Conservation (phyloP, 2,113 vertebrate species). For the Alligator sinensis region DNA sequence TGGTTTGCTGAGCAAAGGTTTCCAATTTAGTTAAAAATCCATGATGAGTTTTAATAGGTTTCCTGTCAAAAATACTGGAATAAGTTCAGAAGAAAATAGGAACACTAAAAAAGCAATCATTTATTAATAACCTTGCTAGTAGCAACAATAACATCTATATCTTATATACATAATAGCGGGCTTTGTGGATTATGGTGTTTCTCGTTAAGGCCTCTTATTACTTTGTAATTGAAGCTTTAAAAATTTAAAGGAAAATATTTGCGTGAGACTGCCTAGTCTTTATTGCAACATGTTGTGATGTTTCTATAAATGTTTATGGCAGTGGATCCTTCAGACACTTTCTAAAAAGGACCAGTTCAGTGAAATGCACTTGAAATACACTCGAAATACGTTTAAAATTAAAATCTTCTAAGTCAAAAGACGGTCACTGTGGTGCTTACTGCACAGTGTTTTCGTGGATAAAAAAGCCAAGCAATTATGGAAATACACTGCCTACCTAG, state of each 20-base stretch:
- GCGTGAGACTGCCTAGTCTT: background rate
- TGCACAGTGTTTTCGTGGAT: background rate
- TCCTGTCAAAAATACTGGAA: background rate
- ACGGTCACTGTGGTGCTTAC: constrained; percentile 6
- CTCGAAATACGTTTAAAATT: background rate
- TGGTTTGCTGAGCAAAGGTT: background rate
- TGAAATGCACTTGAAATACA: constrained; percentile 36
- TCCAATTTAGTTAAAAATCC: background rate
- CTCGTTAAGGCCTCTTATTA: background rate
- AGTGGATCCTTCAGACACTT: background rate
- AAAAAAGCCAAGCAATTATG: constrained; percentile 37
- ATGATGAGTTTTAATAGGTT: background rate
- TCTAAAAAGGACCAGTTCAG: constrained; percentile 5
- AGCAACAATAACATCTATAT: background rate
- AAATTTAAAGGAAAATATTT: background rate
- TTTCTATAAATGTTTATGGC: background rate
- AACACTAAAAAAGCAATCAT: background rate
- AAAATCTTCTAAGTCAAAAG: constrained; percentile 17
- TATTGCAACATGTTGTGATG: too few species aligned
- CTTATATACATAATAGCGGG: background rate
- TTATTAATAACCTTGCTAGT: background rate
- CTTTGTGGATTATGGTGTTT: background rate
- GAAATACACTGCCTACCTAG: background rate
- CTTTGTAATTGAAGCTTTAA: background rate
- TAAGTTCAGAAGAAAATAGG: background rate